Percentiles rank a stretch among this genome's conserved stretches.
These are phyloP conservation scores for Uromys caudimaculatus DNA, from an alignment of 2,797 vertebrate species.

Conservation along the genomic window DNA sequence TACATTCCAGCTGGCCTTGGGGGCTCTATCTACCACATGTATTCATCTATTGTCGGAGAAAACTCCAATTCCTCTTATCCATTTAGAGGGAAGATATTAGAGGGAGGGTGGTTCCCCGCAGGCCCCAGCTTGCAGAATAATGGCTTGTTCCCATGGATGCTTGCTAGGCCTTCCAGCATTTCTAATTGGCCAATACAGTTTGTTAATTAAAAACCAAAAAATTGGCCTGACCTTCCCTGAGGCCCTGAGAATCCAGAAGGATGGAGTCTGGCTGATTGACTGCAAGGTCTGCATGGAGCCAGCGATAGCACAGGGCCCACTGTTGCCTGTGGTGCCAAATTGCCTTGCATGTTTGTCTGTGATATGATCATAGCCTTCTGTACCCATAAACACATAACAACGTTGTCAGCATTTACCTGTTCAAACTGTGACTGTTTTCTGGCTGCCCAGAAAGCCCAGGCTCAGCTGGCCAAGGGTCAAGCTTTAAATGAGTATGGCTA, in stretches of 20 bases:
- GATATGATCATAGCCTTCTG: not conserved
- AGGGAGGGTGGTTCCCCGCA: no score
- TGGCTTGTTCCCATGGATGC: not conserved
- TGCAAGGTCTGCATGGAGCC: not conserved
- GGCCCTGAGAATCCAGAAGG: not conserved
- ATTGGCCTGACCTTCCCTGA: not conserved
- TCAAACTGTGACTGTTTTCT: not conserved
- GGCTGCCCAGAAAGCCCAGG: not conserved
- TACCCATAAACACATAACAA: no score
- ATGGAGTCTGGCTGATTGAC: fast-evolving
- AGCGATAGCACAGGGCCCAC: not conserved
- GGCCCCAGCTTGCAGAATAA: not conserved
- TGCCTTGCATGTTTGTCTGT: not conserved
- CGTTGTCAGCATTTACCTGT: not conserved
- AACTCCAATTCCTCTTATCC: not conserved
- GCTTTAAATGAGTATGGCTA: not conserved
- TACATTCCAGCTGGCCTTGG: no score
- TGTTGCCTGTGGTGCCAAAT: not conserved
- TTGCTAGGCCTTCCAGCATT: not conserved
- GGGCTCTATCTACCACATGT: fast-evolving
- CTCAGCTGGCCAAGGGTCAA: fast-evolving
- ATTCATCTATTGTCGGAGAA: not conserved
- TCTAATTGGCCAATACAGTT: not conserved
- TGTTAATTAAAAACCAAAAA: not conserved
- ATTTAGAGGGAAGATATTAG: not conserved